Evolutionary conservation across 1,140 invertebrate species (phyloP), one percentile per base, ranked within the genome.

Genomic region (Branchinecta lindahli): DNA sequence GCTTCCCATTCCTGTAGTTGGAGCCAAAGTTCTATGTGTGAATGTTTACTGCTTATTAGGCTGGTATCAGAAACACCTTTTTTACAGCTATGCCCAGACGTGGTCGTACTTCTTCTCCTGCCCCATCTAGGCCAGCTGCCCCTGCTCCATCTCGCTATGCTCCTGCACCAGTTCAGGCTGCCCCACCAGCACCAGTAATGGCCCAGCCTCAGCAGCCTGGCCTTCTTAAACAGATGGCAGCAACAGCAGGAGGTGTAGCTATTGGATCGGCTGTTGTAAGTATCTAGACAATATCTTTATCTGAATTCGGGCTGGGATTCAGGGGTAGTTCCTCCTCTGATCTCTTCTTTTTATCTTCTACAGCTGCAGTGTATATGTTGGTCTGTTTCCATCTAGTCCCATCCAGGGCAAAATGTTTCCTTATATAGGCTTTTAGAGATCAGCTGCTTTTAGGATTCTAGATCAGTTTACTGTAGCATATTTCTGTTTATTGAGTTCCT

Each of bases 241-340:
- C 78, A 47, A 94, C 91, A 8, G 91, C 91, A 75, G 91, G 90
- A 69, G 91, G 91, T 75, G 91, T 94, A 45, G 91, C 91, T 47
- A 85, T 93, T 67, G 91, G 91, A 75, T 91, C 88, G 0, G 89
- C 91, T 47, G 85, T 93, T 73, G 84, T 85, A 78, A 76, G 83
- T 83, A 47, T 12, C 45, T 46, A 45, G 7, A 46, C 6, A 69
- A 33, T 52, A 15, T 12, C 8, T 18, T 12, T n/a, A 21, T 20
- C 45, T 70, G 10, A 21, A n/a, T 18, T 44, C 9, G 5, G 15
- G 10, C 44, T 8, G 12, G 20, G 33, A 33, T 33, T n/a, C 20
- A 65, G 4, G 61, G n/a, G 4, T n/a, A 3, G n/a, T n/a, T n/a
- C n/a, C 20, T 20, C 5, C 4, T n/a, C 61, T 65, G n/a, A 65